Base-by-base conservation (phyloP, 2,888 invertebrate species). In the Oscheius sp. region DNA sequence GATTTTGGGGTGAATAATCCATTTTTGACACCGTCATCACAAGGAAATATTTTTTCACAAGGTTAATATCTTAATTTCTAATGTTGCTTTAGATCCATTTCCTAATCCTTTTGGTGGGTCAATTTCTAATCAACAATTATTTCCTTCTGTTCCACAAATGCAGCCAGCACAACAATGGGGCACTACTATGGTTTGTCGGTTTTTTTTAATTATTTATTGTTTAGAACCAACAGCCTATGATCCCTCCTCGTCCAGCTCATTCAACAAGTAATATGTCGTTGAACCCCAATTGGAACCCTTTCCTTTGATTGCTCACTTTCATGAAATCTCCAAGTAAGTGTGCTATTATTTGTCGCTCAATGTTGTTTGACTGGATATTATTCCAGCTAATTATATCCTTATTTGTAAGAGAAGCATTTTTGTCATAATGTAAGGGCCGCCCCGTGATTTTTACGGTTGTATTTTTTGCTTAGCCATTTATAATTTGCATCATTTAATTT, bases 371-470 rank as follows among this genome's bases (percentile, higher is more conserved):
- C n/a, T n/a, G n/a, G n/a, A n/a, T n/a, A n/a, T n/a, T n/a, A n/a
- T 24, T 26, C 26, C 30, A 17, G 26, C 50, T 50, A 41, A 41
- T 3, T 47, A 22, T 47, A 12, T 47, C 33, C 33, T 36, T 8
- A 20, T 33, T 32, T 54, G 9, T 33, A 22, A 8, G 54, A 14
- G 54, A 24, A 22, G 14, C 14, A 17, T n/a, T n/a, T n/a, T 54
- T 41, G 59, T 59, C 59, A 59, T 59, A 59, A 59, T 59, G 9
- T 26, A 17, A 17, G 44, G 22, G 54, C 41, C 17, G 1, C 59
- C 59, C 41, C 59, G 59, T 59, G 59, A 59, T 59, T 26, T 41
- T 44, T 59, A 59, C 59, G 59, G 59, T 59, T 59, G 41, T 59
- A 28, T 22, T 14, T 8, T 26, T 59, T 59, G 41, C 57, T 57